Evolutionary conservation across 2,113 vertebrate species (phyloP), one percentile per base, ranked within the genome.

Genomic region (Hippocampus abdominalis): DNA sequence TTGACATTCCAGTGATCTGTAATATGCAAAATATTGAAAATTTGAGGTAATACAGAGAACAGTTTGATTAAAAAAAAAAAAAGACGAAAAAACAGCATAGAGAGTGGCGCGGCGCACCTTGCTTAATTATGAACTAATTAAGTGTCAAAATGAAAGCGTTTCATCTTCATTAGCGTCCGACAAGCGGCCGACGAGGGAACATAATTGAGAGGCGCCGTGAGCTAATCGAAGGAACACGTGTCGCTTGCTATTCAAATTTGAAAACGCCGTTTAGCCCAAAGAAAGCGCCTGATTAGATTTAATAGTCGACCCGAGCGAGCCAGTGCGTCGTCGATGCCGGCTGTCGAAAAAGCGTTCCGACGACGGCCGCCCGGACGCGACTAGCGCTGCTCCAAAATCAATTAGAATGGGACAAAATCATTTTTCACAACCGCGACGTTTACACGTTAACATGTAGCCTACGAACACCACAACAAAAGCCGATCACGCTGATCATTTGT

Each of bases 101-200:
- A 9, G 15, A 60, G 57, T 60, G 57, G 57, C 16, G 57, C 16
- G 39, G 39, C 40, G n/a, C 39, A 64, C 42, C 42, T 84, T 84
- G 49, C 66, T 88, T 90, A 91, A 92, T 91, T 89, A 87, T 89
- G 87, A 87, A 87, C 79, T 91, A 91, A 92, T 91, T 91, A 91
- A 85, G 86, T 88, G 86, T 85, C 81, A 87, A 89, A 88, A 91
- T 85, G 78, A 90, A 90, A 88, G 88, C 68, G 80, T 89, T 91
- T 90, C 87, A 86, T 92, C 91, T 91, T 91, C 91, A 91, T 91
- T 91, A 89, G 81, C 63, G 87, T 86, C 88, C 87, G 90, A 90
- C 90, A 89, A 89, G 82, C 70, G 84, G 27, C 57, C 57, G 86
- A 88, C 82, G 83, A 82, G 76, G 86, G 79, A 85, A 79, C 82